Conservation (phyloP, 2,113 vertebrate species). For the Carassius gibelio region DNA sequence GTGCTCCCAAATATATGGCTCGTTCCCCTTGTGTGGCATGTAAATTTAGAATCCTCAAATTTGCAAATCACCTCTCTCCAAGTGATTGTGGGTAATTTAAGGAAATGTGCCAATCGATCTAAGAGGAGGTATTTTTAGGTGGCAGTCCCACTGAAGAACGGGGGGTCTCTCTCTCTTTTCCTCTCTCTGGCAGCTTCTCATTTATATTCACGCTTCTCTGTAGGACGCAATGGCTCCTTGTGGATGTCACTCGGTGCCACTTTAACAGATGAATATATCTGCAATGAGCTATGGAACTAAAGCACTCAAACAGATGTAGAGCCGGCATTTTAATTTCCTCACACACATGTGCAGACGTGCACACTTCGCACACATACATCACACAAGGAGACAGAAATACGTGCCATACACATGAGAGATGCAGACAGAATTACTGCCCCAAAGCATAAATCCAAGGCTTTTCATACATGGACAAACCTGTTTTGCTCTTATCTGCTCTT, state of each 20-base stretch:
- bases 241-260: constrained; percentile 66
- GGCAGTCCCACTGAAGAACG: constrained; percentile 49
- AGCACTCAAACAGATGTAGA: constrained; percentile 66
- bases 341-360: constrained; percentile 14
- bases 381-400: constrained; percentile 15
- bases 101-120: constrained; percentile 55
- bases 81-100: constrained; percentile 59
- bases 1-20: not conserved
- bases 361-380: constrained; percentile 31
- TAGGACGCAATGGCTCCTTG: constrained; percentile 64
- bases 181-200: constrained; percentile 58
- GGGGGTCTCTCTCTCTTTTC: constrained; percentile 42
- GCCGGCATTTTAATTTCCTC: constrained; percentile 63
- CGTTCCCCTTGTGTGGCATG: constrained; percentile 36
- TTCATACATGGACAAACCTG: constrained; percentile 21
- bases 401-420: constrained; percentile 2
- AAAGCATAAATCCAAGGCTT: constrained; percentile 28
- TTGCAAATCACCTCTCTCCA: constrained; percentile 53
- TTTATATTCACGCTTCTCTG: constrained; percentile 68
- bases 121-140: constrained; percentile 59
- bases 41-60: constrained; percentile 51
- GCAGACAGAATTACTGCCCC: not conserved
- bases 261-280: constrained; percentile 72
- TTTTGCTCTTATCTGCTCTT: constrained; percentile 22
- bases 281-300: constrained; percentile 65